Base-by-base conservation (phyloP, 1,140 invertebrate genomes). In the Pemphigus obesinymphae region DNA sequence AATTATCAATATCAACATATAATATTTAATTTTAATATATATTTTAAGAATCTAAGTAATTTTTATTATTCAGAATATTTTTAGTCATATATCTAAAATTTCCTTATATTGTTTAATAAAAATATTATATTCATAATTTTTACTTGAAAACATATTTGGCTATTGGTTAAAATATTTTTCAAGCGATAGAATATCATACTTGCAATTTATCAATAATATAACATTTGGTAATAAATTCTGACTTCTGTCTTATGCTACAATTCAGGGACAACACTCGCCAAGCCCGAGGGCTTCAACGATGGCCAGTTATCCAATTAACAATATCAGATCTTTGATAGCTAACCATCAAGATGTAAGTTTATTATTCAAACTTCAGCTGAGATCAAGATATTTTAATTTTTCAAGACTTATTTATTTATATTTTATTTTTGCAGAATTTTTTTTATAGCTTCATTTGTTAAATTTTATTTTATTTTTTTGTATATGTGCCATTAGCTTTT, bases 261-360 rank as follows among this genome's bases (percentile, higher is more conserved):
- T 40, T 63, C 90, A 96, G 94, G 94, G 94, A 88, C 91, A 93
- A 86, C 93, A 93, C 87, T 95, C 94, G 87, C 94, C 94, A 87
- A 94, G 92, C 89, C 93, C 93, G 87, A 92, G 94, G 86, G 92
- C 92, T 86, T 91, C 93, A 83, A 93, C 94, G 84, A 93, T 95
- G 92, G 95, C 94, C 85, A 90, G 93, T 87, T 96, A 93, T 88
- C 94, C 93, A 85, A 92, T 95, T 87, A 92, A 95, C 89, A 92
- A 91, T 89, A 90, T 96, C 88, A 92, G 92, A 88, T 95, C 94
- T 85, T 90, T 91, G 89, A 94, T 95, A 87, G 90, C 94, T 87
- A 91, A 92, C 87, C 92, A 92, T 87, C 90, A 94, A 87, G 92
- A 95, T 90, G 95, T 96, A 94, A 96, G 94, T 95, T 76, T 34